Evolutionary conservation across 2,888 invertebrate species (phyloP).

Genomic region (Drosophila macrospina): DNA sequence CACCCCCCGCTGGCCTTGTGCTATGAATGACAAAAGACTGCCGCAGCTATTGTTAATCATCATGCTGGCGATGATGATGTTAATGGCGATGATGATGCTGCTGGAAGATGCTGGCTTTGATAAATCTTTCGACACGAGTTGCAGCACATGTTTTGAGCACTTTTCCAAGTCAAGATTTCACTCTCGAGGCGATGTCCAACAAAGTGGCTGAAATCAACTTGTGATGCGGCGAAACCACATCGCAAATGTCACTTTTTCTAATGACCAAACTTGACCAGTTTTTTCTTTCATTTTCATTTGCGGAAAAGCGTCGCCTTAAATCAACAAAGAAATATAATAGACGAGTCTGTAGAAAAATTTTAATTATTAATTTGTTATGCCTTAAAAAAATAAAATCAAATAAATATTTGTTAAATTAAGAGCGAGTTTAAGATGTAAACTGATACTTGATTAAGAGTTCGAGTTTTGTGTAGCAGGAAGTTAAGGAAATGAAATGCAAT

Average conservation of each 20-base stretch:
- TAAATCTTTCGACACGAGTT: constrained; percentile 52
- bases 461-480: constrained; percentile 36
- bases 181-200: constrained; percentile 57
- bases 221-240: constrained; percentile 52
- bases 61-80: constrained; percentile 34
- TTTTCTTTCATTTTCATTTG: constrained; percentile 62
- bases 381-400: constrained; percentile 1
- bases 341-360: constrained; percentile 26
- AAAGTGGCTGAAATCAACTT: constrained; percentile 47
- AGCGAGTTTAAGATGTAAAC: constrained; percentile 17
- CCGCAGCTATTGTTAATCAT: constrained; percentile 56
- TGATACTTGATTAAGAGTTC: constrained; percentile 3
- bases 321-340: constrained; percentile 9
- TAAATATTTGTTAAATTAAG: constrained; percentile 11
- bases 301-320: constrained; percentile 58
- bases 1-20: constrained; percentile 1
- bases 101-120: constrained; percentile 37
- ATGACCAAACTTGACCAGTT: constrained; percentile 54
- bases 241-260: constrained; percentile 51
- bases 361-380: constrained; percentile 47
- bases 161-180: constrained; percentile 71
- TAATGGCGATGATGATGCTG: constrained; percentile 4
- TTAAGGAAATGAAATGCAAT: constrained; percentile 18
- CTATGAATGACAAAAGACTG: constrained; percentile 68
- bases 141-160: constrained; percentile 72